Evolutionary conservation across 2,888 invertebrate genomes (phyloP).

Genomic region (Melinaea marsaeus): DNA sequence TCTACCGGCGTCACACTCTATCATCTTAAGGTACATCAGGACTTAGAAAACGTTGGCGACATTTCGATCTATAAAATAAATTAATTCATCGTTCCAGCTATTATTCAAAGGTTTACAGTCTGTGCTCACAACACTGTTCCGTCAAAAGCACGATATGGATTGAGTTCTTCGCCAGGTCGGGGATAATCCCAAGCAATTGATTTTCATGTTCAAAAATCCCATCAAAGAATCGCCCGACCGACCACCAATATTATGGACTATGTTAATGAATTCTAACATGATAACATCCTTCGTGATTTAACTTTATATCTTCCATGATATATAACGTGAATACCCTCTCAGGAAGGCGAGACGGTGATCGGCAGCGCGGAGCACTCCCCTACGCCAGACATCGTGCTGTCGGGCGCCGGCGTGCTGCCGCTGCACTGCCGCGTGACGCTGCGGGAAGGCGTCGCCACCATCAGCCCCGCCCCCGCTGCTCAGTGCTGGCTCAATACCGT

Average conservation of each 20-base stretch:
- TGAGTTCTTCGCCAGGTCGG: neutral
- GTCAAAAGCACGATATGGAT: too few relatives aligned
- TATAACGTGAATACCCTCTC: neutral
- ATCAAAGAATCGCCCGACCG: too few relatives aligned
- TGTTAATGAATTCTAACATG: too few relatives aligned
- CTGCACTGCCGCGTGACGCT: slow-evolving; percentile 88
- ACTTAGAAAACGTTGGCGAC: too few relatives aligned
- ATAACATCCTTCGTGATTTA: too few relatives aligned
- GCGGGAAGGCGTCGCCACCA: slow-evolving; percentile 83
- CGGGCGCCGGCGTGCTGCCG: slow-evolving; percentile 85
- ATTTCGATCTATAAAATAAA: too few relatives aligned
- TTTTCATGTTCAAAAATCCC: too few relatives aligned
- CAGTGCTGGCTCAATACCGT: slow-evolving; percentile 91
- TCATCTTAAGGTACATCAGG: slow-evolving; percentile 83
- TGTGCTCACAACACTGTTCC: neutral
- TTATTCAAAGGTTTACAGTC: neutral
- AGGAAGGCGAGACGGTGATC: slow-evolving; percentile 92
- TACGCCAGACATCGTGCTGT: slow-evolving; percentile 87
- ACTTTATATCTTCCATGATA: too few relatives aligned
- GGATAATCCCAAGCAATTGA: too few relatives aligned
- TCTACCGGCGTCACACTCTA: slow-evolving; percentile 95
- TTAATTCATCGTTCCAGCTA: too few relatives aligned
- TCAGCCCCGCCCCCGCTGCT: slow-evolving; percentile 84
- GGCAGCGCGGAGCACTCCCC: slow-evolving; percentile 85
- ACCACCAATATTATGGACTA: too few relatives aligned